Conservation (phyloP, 2,888 invertebrate species). For the Epiblema foenella region DNA sequence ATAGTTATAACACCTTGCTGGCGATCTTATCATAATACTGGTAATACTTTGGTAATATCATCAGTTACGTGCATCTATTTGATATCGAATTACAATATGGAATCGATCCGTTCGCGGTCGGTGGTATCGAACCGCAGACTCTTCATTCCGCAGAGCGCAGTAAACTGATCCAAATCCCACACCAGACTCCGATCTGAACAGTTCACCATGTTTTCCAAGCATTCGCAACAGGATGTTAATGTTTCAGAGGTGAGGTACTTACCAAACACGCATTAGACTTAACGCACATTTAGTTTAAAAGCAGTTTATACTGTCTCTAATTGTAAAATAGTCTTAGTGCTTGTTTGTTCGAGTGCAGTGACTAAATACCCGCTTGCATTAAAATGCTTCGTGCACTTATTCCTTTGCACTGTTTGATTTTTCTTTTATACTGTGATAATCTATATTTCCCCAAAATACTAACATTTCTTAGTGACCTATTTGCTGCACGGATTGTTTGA, state of each 20-base stretch:
- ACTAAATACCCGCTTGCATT: conserved; percentile 70
- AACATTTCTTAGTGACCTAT: conserved; percentile 66
- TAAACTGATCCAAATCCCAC: conserved; percentile 74
- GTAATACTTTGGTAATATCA: background rate
- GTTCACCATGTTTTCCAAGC: conserved; percentile 81
- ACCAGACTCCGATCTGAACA: conserved; percentile 65
- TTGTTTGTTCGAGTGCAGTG: conserved; percentile 51
- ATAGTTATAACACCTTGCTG: background rate
- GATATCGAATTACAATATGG: conserved; percentile 46
- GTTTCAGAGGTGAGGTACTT: conserved; percentile 75
- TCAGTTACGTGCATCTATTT: conserved; percentile 45
- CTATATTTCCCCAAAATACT: conserved; percentile 82
- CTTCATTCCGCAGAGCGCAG: conserved; percentile 50
- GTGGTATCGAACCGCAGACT: conserved; percentile 54
- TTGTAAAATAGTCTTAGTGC: conserved; percentile 44
- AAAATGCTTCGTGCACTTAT: conserved; percentile 70
- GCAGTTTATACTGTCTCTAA: conserved; percentile 43
- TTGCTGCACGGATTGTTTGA: conserved; percentile 65
- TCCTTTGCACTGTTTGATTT: conserved; percentile 62
- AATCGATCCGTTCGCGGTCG: conserved; percentile 50
- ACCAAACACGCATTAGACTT: conserved; percentile 47
- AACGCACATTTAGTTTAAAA: conserved; percentile 38
- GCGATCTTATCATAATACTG: background rate
- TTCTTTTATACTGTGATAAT: conserved; percentile 59
- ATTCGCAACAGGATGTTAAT: conserved; percentile 71